Conservation (phyloP, 2,797 vertebrate genomes). For the Pogonophryne albipinna region DNA sequence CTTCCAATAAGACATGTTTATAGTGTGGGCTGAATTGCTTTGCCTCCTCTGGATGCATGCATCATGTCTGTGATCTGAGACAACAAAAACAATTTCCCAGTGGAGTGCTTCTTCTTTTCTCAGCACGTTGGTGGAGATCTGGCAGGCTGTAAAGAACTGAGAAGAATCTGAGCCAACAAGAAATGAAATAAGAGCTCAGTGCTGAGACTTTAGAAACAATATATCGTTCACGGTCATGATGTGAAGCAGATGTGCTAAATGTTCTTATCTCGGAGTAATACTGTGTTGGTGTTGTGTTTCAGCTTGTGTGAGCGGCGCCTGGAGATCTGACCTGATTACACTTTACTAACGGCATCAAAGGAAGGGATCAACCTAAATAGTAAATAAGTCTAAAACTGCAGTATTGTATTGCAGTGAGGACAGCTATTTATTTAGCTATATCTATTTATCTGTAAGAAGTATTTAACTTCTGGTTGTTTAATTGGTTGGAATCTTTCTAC, state of each 20-base stretch:
- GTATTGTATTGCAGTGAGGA: conserved; percentile 9
- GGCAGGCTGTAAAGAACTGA: conserved; percentile 54
- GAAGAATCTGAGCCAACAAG: conserved; percentile 36
- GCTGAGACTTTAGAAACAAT: conserved; percentile 49
- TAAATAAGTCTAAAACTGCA: conserved; percentile 45
- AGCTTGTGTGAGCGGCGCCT: conserved; percentile 42
- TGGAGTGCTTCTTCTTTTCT: conserved; percentile 33
- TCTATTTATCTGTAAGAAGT: not conserved
- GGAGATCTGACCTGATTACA: conserved; percentile 73
- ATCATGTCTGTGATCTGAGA: conserved; percentile 54
- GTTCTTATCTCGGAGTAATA: conserved; percentile 41
- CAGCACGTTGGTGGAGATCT: conserved; percentile 36
- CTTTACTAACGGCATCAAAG: conserved; percentile 56
- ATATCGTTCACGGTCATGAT: conserved; percentile 50
- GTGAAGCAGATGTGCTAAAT: conserved; percentile 35
- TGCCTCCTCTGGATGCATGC: conserved; percentile 38
- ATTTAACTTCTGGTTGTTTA: not conserved
- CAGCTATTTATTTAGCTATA: too few species aligned
- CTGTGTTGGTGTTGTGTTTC: conserved; percentile 35
- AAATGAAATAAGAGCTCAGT: conserved; percentile 50
- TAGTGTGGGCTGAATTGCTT: conserved; percentile 34
- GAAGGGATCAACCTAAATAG: conserved; percentile 33
- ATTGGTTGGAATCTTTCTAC: not conserved
- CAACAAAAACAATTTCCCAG: conserved; percentile 53
- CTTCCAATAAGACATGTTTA: conserved; percentile 46